phyloP scores from a whole-genome alignment of 2,797 vertebrate genomes.

The Lithobates sylvaticus region DNA sequence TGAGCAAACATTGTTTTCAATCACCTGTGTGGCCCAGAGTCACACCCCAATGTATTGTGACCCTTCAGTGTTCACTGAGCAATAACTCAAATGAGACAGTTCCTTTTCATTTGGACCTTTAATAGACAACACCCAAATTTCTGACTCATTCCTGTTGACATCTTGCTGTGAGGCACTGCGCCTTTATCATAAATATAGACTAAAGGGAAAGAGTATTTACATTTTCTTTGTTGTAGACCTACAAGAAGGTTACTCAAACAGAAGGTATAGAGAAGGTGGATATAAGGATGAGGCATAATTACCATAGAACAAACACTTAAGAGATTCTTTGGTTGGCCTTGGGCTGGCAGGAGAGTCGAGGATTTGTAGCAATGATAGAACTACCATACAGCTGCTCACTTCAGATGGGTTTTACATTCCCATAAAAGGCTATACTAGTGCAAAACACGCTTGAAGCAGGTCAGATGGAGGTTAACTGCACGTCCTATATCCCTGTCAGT shows the following conservation, averaged over 20 bases:
- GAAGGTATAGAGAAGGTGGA: background rate
- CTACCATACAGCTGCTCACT: too few species aligned
- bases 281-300: background rate
- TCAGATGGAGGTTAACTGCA: too few species aligned
- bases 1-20: background rate
- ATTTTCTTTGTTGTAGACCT: background rate
- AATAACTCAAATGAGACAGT: background rate
- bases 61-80: background rate
- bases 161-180: background rate
- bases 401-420: too few species aligned
- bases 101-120: background rate
- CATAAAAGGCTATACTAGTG: too few species aligned
- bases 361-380: too few species aligned
- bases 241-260: background rate
- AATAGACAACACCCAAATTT: background rate
- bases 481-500: too few species aligned
- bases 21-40: background rate
- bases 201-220: background rate
- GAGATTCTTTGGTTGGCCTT: background rate
- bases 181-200: background rate
- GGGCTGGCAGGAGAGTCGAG: too few species aligned
- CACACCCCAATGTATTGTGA: background rate
- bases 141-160: background rate
- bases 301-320: background rate
- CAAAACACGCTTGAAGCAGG: too few species aligned